Evolutionary conservation across 35 echinoderm and acorn worm genomes (phyloP).

Genomic region (Hemicentrotus pulcherrimus): DNA sequence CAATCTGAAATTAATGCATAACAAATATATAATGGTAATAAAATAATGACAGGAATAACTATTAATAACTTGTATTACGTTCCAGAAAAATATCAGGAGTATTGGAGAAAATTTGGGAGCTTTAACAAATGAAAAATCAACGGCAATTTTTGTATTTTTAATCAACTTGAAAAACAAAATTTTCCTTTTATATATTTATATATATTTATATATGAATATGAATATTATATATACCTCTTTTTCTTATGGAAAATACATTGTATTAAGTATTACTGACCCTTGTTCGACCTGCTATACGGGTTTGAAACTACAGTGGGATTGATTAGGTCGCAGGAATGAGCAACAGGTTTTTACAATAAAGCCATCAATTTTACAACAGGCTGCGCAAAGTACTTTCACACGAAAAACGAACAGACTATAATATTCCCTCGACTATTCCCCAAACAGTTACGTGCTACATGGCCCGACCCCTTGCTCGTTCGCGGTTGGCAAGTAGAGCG

Average conservation of each 20-base stretch:
- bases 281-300: neutral
- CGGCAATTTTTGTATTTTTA: neutral
- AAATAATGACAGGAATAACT: too few species aligned
- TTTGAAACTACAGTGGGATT: neutral
- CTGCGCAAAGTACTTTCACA: conserved; percentile 48
- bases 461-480: neutral
- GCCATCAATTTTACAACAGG: conserved; percentile 18
- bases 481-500: conserved; percentile 43
- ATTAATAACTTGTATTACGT: neutral
- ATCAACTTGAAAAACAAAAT: too few species aligned
- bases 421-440: neutral
- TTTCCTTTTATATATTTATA: neutral
- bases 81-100: neutral
- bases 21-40: too few species aligned
- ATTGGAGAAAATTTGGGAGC: too few species aligned
- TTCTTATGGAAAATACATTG: too few species aligned
- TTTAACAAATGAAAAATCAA: neutral
- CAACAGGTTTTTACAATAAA: conserved; percentile 13
- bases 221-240: neutral
- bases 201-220: neutral
- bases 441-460: neutral
- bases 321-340: neutral
- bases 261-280: neutral
- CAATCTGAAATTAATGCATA: too few species aligned
- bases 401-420: neutral